Percentiles rank a stretch among this genome's conserved stretches.
phyloP scores from a whole-genome alignment of 2,888 invertebrate species.

The Nomada flava region DNA sequence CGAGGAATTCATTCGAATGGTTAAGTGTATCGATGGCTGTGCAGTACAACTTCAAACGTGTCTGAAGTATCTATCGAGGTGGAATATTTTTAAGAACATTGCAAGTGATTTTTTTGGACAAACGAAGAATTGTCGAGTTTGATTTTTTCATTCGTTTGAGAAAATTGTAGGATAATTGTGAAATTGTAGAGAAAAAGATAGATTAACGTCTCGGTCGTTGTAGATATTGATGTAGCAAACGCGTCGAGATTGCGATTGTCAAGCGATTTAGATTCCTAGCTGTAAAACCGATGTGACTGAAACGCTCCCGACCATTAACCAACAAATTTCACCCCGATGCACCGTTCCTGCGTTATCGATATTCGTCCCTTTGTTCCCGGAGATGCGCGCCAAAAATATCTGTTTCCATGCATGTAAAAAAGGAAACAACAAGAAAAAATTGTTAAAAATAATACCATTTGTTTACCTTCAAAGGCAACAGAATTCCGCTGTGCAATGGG shows the following conservation, averaged over 20 bases:
- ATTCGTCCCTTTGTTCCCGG: constrained; percentile 31
- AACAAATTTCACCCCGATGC: constrained; percentile 12
- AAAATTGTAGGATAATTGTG: constrained; percentile 7
- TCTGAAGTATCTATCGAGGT: not conserved
- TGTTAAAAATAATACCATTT: not conserved
- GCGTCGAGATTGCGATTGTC: constrained; percentile 33
- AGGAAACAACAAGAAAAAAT: not conserved
- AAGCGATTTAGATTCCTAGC: constrained; percentile 34
- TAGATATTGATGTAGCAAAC: constrained; percentile 23
- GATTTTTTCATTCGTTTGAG: not conserved
- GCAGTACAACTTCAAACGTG: not conserved
- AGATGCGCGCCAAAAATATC: constrained; percentile 12
- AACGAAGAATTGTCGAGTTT: not conserved
- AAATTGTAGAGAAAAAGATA: not conserved
- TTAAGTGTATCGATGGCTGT: not conserved
- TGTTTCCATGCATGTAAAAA: not conserved
- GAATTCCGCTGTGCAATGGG: not conserved
- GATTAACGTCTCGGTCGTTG: constrained; percentile 17
- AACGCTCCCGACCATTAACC: constrained; percentile 42
- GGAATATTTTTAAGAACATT: not conserved
- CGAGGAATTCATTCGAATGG: constrained; percentile 7
- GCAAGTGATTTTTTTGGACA: not conserved
- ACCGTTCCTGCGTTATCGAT: constrained; percentile 34
- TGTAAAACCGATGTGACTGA: constrained; percentile 28
- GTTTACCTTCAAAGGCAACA: constrained; percentile 10